These are phyloP conservation scores for Schizothorax lantsangensis DNA, from an alignment of 2,797 vertebrate species.

Conservation along the genomic window DNA sequence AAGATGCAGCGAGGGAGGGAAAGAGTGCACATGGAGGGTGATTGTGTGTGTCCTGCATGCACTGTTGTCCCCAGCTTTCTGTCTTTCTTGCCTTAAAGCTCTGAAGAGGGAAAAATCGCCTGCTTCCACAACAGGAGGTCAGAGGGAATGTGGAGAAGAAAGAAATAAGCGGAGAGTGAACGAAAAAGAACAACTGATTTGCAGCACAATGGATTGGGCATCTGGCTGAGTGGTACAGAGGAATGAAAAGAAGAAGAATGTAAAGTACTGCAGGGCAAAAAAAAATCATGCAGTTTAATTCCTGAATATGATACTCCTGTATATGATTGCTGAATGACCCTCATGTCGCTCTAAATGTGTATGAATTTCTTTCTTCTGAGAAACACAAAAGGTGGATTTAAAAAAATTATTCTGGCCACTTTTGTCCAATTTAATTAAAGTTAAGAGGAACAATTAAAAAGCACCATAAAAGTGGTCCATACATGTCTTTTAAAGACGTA, in stretches of 20 bases:
- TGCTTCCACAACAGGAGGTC: slow-evolving; percentile 15
- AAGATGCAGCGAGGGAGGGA: slow-evolving; percentile 23
- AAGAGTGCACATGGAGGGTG: slow-evolving; percentile 28
- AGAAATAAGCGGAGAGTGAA: slow-evolving; percentile 18
- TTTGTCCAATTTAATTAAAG: not conserved
- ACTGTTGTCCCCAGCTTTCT: slow-evolving; percentile 28
- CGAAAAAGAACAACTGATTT: slow-evolving; percentile 30
- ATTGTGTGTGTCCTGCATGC: slow-evolving; percentile 57
- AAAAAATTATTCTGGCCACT: too few relatives aligned
- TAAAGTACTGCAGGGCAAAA: not conserved
- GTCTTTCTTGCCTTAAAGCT: slow-evolving; percentile 34
- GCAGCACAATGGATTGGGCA: slow-evolving; percentile 5
- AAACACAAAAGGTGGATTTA: not conserved
- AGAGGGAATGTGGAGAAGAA: slow-evolving; percentile 9
- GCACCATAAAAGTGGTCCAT: too few relatives aligned
- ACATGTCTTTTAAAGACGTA: not conserved
- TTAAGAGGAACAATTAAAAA: not conserved
- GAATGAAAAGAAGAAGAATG: slow-evolving; percentile 4
- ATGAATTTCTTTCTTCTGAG: not conserved
- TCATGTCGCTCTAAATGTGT: not conserved
- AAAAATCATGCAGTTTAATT: not conserved
- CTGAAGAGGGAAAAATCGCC: slow-evolving; percentile 37
- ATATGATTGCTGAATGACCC: slow-evolving; percentile 5
- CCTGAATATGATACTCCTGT: not conserved
- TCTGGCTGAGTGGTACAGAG: slow-evolving; percentile 16